Evolutionary conservation across 2,797 vertebrate genomes (phyloP).

Genomic region (Chloroceryle amazona): DNA sequence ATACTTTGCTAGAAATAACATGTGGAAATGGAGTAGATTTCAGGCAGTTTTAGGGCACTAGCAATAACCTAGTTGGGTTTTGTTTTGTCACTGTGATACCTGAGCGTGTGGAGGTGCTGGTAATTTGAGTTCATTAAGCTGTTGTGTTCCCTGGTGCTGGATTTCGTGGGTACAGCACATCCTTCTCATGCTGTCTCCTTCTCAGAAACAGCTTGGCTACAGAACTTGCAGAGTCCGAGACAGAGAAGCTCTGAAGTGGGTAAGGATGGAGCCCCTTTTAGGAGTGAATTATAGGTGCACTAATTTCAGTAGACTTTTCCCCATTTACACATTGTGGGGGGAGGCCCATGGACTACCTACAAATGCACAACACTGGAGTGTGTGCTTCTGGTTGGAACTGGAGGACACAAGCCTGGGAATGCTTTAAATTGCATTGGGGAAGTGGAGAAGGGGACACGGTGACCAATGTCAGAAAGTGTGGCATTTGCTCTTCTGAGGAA

Average conservation of each 20-base stretch:
- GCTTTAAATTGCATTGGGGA: background rate
- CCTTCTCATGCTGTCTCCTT: rapidly evolving
- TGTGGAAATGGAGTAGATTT: background rate
- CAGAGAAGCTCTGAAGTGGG: background rate
- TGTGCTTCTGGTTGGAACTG: background rate
- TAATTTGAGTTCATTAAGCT: background rate
- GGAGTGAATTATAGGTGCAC: background rate
- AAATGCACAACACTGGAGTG: rapidly evolving
- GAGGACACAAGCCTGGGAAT: background rate
- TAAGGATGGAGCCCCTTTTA: background rate
- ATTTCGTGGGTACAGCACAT: background rate
- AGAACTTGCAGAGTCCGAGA: background rate
- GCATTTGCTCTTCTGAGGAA: background rate
- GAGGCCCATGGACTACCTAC: rapidly evolving
- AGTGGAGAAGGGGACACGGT: background rate
- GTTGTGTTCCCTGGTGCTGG: background rate
- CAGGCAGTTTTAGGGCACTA: background rate
- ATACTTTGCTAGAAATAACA: background rate
- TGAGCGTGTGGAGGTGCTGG: background rate
- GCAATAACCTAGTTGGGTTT: background rate
- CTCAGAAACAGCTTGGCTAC: background rate
- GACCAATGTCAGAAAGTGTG: too few relatives aligned
- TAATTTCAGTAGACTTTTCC: background rate
- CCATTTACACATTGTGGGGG: rapidly evolving
- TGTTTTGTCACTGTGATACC: background rate